These are phyloP conservation scores for Neodontobutis hainanensis DNA, from an alignment of 2,113 vertebrate genomes.

Conservation along the genomic window DNA sequence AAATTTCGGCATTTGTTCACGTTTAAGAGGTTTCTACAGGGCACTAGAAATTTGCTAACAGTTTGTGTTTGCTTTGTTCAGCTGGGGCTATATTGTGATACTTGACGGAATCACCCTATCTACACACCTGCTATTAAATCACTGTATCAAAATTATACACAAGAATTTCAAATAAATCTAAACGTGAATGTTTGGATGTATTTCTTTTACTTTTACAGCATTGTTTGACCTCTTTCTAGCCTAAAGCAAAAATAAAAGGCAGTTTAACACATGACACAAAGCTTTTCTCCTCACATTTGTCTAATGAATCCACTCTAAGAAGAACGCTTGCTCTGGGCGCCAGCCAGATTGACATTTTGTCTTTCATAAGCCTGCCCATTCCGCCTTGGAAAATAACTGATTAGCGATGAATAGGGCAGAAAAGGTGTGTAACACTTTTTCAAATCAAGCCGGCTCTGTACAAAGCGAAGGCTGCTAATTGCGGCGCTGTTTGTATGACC, in stretches of 20 bases:
- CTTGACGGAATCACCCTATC: too few relatives aligned
- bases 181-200: background rate
- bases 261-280: conserved; percentile 47
- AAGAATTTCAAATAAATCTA: background rate
- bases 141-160: too few relatives aligned
- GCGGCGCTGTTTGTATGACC: conserved; percentile 70
- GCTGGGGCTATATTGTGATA: conserved; percentile 5
- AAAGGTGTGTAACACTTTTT: conserved; percentile 71
- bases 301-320: conserved; percentile 48
- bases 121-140: too few relatives aligned
- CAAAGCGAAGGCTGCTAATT: conserved; percentile 70
- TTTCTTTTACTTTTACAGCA: conserved; percentile 19
- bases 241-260: conserved; percentile 18
- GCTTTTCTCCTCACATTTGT: conserved; percentile 41
- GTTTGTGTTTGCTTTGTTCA: conserved; percentile 34
- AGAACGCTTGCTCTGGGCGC: conserved; percentile 47
- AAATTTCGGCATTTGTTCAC: conserved; percentile 83
- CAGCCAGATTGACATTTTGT: conserved; percentile 54
- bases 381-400: conserved; percentile 54
- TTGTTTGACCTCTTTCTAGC: conserved; percentile 27
- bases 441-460: conserved; percentile 65
- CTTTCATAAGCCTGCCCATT: conserved; percentile 57
- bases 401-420: conserved; percentile 67
- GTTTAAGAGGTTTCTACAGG: conserved; percentile 77
- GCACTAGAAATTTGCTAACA: conserved; percentile 80